Conservation (phyloP, 1,140 invertebrate species). For the Potamilus streckersoni region DNA sequence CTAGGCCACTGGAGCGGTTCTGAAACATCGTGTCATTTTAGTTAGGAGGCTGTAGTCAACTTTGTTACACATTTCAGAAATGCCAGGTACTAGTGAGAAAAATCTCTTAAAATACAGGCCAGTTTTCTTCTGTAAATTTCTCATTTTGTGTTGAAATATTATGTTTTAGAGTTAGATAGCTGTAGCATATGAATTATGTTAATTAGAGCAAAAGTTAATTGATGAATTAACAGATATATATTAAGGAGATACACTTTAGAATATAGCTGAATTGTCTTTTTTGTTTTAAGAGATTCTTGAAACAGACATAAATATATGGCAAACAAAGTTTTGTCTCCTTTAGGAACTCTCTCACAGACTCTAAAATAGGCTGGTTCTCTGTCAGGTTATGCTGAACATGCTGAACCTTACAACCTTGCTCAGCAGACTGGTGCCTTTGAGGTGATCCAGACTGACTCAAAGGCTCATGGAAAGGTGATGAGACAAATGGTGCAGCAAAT, state of each 20-base stretch:
- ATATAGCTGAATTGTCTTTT: too few species aligned
- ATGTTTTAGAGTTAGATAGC: background rate
- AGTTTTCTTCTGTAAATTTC: too few species aligned
- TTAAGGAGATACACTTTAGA: too few species aligned
- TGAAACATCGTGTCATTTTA: too few species aligned
- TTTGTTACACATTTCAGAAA: too few species aligned
- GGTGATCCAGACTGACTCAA: slow-evolving; percentile 35
- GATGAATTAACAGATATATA: too few species aligned
- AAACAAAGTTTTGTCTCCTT: too few species aligned
- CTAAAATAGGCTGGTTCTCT: slow-evolving; percentile 1
- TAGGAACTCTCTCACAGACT: too few species aligned
- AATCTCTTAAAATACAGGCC: background rate
- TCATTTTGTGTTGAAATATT: too few species aligned
- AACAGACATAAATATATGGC: too few species aligned
- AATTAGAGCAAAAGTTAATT: slow-evolving; percentile 2
- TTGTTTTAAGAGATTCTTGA: too few species aligned
- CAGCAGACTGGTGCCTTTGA: slow-evolving; percentile 64
- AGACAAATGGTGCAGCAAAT: slow-evolving; percentile 52
- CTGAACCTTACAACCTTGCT: slow-evolving; percentile 61
- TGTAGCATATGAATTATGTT: slow-evolving; percentile 1
- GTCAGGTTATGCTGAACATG: slow-evolving; percentile 50
- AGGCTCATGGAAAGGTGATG: slow-evolving; percentile 47
- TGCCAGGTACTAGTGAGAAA: background rate
- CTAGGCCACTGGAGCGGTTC: background rate
- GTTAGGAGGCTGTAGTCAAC: too few species aligned